Evolutionary conservation across 2,797 vertebrate genomes (phyloP), one percentile per base, ranked within the genome.

Genomic region (Periophthalmus magnuspinnatus): DNA sequence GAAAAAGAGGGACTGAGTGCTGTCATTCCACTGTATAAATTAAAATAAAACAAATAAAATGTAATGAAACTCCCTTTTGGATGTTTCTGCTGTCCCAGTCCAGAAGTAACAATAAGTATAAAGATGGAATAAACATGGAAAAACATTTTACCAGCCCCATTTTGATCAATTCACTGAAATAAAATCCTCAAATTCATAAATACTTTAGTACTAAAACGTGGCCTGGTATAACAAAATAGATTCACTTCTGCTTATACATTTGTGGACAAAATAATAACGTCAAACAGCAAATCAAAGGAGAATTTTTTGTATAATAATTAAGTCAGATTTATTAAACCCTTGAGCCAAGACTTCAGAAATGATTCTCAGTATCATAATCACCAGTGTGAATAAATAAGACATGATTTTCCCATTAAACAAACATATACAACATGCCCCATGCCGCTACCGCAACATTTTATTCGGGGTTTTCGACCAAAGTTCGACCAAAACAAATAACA

Each of bases 301-400:
- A 76, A 24, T 52, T 9, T 70, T 76, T 55, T 76, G 58, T 24
- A 52, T 81, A 61, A 87, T 80, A 67, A 85, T 90, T 95, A 88
- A 91, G 95, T 95, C 92, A 95, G 95, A 96, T 98, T 97, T 98
- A 98, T 98, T 95, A 93, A 94, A 94, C 87, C 89, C 89, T 94
- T 89, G 89, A 91, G 89, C 89, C 84, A 92, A 93, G 93, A 84
- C 87, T 92, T 93, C 92, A 91, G 90, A 83, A 90, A 80, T 86
- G 80, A 81, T 71, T 36, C 16, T 55, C 47, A 65, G 52, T 34
- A 50, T 52, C 47, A 65, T 87, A 80, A 89, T 88, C 74, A 94
- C 92, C 90, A 93, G 90, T 94, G 91, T 93, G 95, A 96, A 95
- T 96, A 97, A 96, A 96, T 96, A 95, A 95, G 92, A 96, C 94